Conservation (phyloP, 2,888 invertebrate species). For the Leucania comma region DNA sequence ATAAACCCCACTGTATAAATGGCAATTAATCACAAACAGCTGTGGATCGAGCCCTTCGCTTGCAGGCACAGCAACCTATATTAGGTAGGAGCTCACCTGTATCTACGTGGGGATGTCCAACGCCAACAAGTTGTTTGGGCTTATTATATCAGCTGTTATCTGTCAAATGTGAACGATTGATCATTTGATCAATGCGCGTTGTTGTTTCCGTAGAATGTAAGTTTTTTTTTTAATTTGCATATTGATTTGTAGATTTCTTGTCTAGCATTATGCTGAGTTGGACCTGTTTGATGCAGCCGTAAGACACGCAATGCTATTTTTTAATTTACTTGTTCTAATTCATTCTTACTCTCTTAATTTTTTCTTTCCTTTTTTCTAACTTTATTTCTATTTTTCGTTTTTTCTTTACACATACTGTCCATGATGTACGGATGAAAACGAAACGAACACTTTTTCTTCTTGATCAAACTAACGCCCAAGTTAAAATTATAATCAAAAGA, state of each 20-base stretch:
- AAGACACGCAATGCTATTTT: too few species aligned
- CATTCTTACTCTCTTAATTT: too few species aligned
- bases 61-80: slow-evolving; percentile 38
- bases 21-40: slow-evolving; percentile 45
- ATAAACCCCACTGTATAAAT: slow-evolving; percentile 29
- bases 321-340: too few species aligned
- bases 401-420: too few species aligned
- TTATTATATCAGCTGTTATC: slow-evolving; percentile 38
- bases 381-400: too few species aligned
- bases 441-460: background rate
- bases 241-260: background rate
- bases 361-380: too few species aligned
- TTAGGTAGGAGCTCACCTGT: slow-evolving; percentile 38
- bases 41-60: slow-evolving; percentile 43
- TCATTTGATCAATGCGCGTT: slow-evolving; percentile 11
- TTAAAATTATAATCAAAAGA: too few species aligned
- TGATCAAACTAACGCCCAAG: background rate
- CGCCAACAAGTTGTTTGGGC: slow-evolving; percentile 50
- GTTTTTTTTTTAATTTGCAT: too few species aligned
- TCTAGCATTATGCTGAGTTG: too few species aligned
- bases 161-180: slow-evolving; percentile 25
- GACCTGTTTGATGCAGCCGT: too few species aligned
- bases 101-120: slow-evolving; percentile 34
- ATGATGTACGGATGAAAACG: too few species aligned
- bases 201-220: background rate